These are phyloP conservation scores for Dendrolimus punctatus DNA, from an alignment of 1,140 invertebrate species.

Conservation along the genomic window DNA sequence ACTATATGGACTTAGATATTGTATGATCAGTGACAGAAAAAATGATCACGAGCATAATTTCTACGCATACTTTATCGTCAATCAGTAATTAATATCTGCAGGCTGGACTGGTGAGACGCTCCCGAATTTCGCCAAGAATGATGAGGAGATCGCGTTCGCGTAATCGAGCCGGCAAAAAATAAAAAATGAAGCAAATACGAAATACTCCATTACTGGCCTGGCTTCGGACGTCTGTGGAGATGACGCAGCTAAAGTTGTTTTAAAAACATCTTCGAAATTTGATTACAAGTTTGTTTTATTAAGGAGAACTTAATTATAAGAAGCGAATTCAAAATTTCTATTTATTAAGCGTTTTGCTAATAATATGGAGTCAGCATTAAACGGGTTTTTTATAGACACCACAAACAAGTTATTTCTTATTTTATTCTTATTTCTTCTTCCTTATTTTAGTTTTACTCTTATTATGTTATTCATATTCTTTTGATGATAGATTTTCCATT, in stretches of 20 bases:
- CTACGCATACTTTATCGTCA: constrained; percentile 66
- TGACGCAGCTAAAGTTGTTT: constrained; percentile 4
- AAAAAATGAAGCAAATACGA: constrained; percentile 71
- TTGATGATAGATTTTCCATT: no score
- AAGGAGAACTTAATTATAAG: no score
- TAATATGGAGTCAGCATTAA: no score
- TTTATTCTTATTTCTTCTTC: no score
- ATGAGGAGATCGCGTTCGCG: constrained; percentile 65
- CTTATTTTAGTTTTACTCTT: no score
- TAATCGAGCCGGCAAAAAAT: constrained; percentile 69
- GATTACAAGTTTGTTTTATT: no score
- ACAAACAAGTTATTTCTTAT: no score
- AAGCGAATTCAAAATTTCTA: no score
- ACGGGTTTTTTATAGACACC: no score
- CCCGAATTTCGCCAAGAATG: constrained; percentile 67
- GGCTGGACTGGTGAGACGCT: constrained; percentile 58
- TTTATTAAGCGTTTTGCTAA: no score
- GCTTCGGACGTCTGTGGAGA: constrained; percentile 34
- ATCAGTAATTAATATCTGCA: constrained; percentile 70
- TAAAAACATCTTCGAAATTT: not conserved
- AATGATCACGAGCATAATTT: constrained; percentile 27
- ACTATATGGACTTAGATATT: no score
- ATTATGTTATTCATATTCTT: no score
- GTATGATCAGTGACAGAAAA: constrained; percentile 8
- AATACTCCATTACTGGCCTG: constrained; percentile 63